Conservation (phyloP, 2,113 vertebrate species). For the Anarrhichthys ocellatus region DNA sequence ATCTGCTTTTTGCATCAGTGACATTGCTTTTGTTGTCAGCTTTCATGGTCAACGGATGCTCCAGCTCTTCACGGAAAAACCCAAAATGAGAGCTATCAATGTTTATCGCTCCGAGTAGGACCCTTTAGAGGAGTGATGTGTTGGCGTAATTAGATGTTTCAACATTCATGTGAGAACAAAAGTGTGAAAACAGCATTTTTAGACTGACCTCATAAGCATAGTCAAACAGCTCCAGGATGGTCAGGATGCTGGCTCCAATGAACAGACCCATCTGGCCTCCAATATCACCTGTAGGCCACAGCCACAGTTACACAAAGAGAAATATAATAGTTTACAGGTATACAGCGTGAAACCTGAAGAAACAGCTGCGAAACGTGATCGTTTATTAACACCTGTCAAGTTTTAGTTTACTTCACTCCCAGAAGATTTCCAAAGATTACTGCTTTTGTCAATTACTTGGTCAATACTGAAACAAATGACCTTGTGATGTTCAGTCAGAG, state of each 20-base stretch:
- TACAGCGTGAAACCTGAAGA: neutral
- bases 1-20: constrained; percentile 34
- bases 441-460: neutral
- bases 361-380: neutral
- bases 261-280: constrained; percentile 99
- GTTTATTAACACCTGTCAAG: neutral
- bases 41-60: neutral
- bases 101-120: neutral
- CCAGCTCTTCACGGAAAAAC: neutral
- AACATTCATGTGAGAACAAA: neutral
- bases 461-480: neutral
- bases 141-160: neutral
- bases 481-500: neutral
- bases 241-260: constrained; percentile 98
- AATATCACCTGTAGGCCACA: constrained; percentile 89
- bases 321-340: neutral
- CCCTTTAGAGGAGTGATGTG: neutral
- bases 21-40: constrained; percentile 30
- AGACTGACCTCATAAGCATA: constrained; percentile 96
- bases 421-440: neutral
- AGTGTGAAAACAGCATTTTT: neutral
- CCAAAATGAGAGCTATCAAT: neutral
- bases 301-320: neutral
- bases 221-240: constrained; percentile 97
- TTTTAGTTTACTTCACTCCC: neutral